Base-by-base conservation (phyloP, 2,888 invertebrate species). In the Cerceris ruficornis region DNA sequence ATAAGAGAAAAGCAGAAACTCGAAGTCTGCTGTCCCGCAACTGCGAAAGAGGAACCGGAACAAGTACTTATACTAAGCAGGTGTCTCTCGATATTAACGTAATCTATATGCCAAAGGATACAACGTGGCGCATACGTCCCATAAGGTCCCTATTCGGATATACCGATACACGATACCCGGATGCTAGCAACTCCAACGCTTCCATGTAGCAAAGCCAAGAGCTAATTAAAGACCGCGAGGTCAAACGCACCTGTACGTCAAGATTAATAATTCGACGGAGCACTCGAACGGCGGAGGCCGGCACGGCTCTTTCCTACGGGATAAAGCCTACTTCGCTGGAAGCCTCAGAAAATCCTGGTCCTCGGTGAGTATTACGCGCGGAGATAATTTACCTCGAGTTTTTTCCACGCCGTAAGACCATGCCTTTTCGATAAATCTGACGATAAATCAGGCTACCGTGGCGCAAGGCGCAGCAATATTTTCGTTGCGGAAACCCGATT, bases 371-470 rank as follows among this genome's bases (percentile, higher is more conserved):
- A 59, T 70, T 65, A 65, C 52, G 14, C 58, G 13, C 15, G 75
- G 57, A 59, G 58, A 77, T 83, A 80, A 82, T 73, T 80, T 70
- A 77, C 61, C 50, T 28, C 28, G 46, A 39, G 64, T 46, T 75
- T 69, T 72, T 71, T 60, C 50, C 59, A 7, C 28, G 28, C 13
- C 64, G 17, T 42, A 8, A 57, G 66, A 73, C 59, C 55, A 46
- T 46, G 69, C 39, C 42, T 50, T 70, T 52, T 28, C 77, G 75
- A 80, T 77, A 75, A 82, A 80, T 77, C 69, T 68, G 28, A n/a
- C 64, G 80, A 80, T 77, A 83, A 82, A 70, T 75, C 75, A 57
- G 62, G 66, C 83, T 80, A 82, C 72, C 58, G 69, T 65, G 61
- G 46, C 59, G 17, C 50, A 65, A 68, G 60, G 8, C n/a, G 8